phyloP scores from a whole-genome alignment of 2,888 invertebrate genomes.

The Xanthia togata region DNA sequence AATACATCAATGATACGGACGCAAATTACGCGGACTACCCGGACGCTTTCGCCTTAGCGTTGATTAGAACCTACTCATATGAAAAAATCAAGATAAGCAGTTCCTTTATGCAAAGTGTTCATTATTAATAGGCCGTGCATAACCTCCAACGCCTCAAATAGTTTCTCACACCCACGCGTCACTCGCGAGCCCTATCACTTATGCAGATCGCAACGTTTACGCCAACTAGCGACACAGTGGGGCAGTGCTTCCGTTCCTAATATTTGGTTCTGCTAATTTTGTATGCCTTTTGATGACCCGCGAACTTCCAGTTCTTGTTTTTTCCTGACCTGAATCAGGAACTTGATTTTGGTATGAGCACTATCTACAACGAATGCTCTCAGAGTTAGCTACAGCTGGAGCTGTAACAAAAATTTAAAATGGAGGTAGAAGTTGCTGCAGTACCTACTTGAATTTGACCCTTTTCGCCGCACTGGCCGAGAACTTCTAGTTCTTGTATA shows the following conservation, averaged over 20 bases:
- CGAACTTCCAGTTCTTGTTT: neutral
- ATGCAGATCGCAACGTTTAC: conserved; percentile 14
- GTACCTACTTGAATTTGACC: neutral
- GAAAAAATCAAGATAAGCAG: conserved; percentile 4
- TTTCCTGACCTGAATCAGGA: neutral
- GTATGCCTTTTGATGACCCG: neutral
- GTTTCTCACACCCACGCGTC: conserved; percentile 25
- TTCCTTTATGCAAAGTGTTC: conserved; percentile 25
- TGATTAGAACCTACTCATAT: neutral
- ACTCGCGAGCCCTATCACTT: conserved; percentile 12
- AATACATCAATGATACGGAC: too few relatives aligned
- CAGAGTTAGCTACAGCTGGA: neutral
- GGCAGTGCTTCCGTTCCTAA: conserved; percentile 35
- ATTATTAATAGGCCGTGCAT: neutral
- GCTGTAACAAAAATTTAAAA: neutral
- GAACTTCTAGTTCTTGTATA: too few relatives aligned
- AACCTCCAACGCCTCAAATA: conserved; percentile 15
- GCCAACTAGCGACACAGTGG: conserved; percentile 4
- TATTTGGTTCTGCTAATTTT: neutral
- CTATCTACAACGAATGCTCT: neutral
- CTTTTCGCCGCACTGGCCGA: neutral
- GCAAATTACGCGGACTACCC: too few relatives aligned
- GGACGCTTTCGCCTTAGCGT: too few relatives aligned
- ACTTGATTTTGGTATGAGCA: neutral
- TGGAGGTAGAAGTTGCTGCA: neutral